A percentile compares a stretch with the other conserved stretches of the same genome.
Evolutionary conservation across 2,888 invertebrate genomes (phyloP).

Genomic region (Molanna angustata): DNA sequence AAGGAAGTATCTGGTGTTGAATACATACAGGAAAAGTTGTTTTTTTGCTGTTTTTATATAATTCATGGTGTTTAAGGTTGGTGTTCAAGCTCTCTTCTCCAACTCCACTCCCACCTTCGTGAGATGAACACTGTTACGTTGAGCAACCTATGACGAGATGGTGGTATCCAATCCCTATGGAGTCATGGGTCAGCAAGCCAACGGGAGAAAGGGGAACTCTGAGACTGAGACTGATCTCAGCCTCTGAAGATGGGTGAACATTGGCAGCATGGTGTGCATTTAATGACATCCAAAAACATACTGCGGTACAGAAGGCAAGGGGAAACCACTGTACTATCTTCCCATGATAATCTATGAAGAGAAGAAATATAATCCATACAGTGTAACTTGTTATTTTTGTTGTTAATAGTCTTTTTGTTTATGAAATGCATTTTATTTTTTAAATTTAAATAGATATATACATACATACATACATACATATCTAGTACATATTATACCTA

Average conservation of each 20-base stretch:
- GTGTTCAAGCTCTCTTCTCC: slow-evolving; percentile 5
- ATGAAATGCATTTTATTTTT: no score
- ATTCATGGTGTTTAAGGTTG: no score
- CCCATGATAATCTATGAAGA: not conserved
- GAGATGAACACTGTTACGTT: slow-evolving; percentile 1
- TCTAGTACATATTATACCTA: no score
- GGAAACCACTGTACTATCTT: not conserved
- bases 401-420: no score
- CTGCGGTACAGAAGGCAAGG: no score
- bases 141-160: slow-evolving; percentile 1
- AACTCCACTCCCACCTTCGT: slow-evolving; percentile 2
- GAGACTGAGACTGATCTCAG: not conserved
- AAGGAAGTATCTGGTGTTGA: no score
- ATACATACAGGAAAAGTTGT: no score
- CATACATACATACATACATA: no score
- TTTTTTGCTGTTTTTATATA: no score
- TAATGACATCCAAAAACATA: not conserved
- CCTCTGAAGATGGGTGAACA: not conserved
- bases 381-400: no score
- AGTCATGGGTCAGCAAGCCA: not conserved
- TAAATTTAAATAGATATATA: no score
- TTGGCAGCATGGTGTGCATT: not conserved
- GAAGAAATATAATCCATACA: not conserved
- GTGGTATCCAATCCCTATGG: not conserved
- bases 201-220: not conserved